Conservation (phyloP, 2,888 invertebrate species). For the Eudasyphora cyanicolor region DNA sequence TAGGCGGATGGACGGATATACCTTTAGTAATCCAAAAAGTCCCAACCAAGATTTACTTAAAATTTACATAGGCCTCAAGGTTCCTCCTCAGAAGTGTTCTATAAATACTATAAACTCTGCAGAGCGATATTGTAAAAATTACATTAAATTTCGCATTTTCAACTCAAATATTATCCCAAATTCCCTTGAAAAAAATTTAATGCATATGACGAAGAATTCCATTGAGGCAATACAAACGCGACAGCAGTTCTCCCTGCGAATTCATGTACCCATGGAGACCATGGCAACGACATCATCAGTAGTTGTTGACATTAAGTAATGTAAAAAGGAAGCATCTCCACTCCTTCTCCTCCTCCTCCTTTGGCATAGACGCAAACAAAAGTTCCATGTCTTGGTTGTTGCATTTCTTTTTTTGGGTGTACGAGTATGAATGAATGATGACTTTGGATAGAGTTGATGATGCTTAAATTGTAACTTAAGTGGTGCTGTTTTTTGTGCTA, state of each 20-base stretch:
- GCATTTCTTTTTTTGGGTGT: constrained; percentile 9
- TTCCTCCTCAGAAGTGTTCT: no score
- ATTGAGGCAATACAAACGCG: not conserved
- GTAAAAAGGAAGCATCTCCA: constrained; percentile 27
- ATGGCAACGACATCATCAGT: constrained; percentile 41
- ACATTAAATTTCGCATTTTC: constrained; percentile 47
- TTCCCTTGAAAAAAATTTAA: not conserved
- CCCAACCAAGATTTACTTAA: no score
- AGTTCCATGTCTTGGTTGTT: not conserved
- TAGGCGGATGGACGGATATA: no score
- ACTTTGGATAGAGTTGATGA: constrained; percentile 60
- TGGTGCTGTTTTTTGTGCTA: constrained; percentile 45
- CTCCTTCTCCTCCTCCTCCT: not conserved
- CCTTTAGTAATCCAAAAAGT: no score
- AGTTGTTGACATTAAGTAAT: constrained; percentile 63
- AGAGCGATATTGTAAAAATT: no score
- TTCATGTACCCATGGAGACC: not conserved
- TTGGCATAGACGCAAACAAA: not conserved
- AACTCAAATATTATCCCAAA: not conserved
- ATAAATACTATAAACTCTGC: no score
- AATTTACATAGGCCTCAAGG: no score
- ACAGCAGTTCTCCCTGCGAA: not conserved
- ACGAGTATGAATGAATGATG: constrained; percentile 62
- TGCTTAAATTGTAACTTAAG: constrained; percentile 61
- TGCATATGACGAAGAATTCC: not conserved